Base-by-base conservation (phyloP, 1,140 invertebrate genomes). In the Trypoxylus dichotomus region DNA sequence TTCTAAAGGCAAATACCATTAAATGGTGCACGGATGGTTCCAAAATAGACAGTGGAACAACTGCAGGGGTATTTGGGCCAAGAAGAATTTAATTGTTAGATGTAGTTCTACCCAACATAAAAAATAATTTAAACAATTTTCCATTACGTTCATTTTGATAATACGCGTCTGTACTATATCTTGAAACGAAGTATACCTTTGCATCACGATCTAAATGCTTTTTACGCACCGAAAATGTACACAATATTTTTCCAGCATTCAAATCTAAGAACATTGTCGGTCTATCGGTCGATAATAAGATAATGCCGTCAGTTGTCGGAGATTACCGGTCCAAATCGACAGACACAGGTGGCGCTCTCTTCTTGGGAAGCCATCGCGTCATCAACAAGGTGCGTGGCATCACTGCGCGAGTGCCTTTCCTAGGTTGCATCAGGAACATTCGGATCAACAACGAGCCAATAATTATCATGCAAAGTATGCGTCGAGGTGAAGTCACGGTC, bases 251-350 rank as follows among this genome's bases (percentile, higher is more conserved):
- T 89, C 75, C 86, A 97, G 96, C 92, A 73, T 87, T 92, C 0
- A 97, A 97, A 88, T 91, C 92, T 2, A 95, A 94, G 85, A 96
- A 96, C 84, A 90, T 96, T 0, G 91, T 97, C 0, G 91, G 92
- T 0, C 84, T 98, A 10, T 91, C 91, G 0, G 94, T 97, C 0
- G 95, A 98, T 85, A 92, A 93, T 47, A 88, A 91, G 77, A 89
- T 91, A 82, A 87, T 91, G 2, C 85, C 91, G 75, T 87, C 93
- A 7, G 90, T 91, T 6, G 89, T 94, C n/a, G 94, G 94, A 15
- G 84, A 85, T 42, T 89, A 89, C 63, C 91, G 89, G 63, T 88
- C 90, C 1, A 88, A 89, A 0, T 90, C 91, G 1, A 94, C 95
- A 0, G 91, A 95, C 79, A 97, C 96, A 0, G 93, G 91, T 32